Base-by-base conservation (phyloP, 1,140 invertebrate species). In the Halesus radiatus region DNA sequence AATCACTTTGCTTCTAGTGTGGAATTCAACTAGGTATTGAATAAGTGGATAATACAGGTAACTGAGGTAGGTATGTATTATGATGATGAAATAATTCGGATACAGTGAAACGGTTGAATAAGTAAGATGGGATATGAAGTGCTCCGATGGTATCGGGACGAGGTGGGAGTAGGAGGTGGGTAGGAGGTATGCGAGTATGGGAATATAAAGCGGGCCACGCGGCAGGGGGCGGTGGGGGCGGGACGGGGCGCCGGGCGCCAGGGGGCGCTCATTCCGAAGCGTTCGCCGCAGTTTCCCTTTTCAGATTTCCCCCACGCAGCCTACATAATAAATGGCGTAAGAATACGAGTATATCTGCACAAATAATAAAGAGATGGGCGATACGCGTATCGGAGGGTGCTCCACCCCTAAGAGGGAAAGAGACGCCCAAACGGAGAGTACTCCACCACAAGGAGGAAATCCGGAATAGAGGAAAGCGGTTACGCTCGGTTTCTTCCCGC, bases 401-500 rank as follows among this genome's bases (percentile, higher is more conserved):
- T n/a, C 53, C 60, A 37, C 66, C 79, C 54, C 79, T 70, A 26
- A 45, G 70, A 74, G 29, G 58, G 56, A 20, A n/a, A 64, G 72
- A 58, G 58, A 32, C 52, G 74, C 1, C 10, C 16, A 20, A 10
- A 54, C 23, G 13, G 29, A 18, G 64, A 50, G 50, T 18, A 22
- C 68, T 88, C 87, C 87, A 87, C 88, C 88, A 86, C 87, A 86
- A 87, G 87, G 29, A 88, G 89, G 88, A 89, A 89, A 89, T 88
- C 88, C 88, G 88, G 87, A 86, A 87, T 86, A 86, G 88, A 88
- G 87, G 76, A 75, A 76, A 88, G 88, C 87, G 88, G 89, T 89
- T 90, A 89, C 89, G 89, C 89, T 89, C 88, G 88, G 89, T 89
- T 89, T 89, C 87, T 89, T 89, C 88, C 87, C 86, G 83, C 80